phyloP scores from a whole-genome alignment of 1,140 invertebrate species.

The Cotesia vestalis region DNA sequence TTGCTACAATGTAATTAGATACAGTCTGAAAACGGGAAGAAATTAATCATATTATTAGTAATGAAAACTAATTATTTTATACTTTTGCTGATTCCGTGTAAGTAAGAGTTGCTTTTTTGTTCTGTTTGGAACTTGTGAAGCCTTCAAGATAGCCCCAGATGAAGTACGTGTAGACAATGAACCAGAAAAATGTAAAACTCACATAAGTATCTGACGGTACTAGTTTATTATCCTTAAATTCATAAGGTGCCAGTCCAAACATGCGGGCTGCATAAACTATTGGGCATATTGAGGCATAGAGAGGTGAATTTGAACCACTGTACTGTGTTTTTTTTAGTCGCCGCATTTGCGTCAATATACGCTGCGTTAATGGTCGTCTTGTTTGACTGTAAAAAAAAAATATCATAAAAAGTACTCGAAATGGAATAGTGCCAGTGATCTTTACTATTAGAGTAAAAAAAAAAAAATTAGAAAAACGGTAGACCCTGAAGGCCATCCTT shows the following conservation, averaged over 20 bases:
- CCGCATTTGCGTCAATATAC: background rate
- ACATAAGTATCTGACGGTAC: conserved; percentile 45
- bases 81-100: no score
- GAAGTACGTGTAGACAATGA: conserved; percentile 38
- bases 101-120: no score
- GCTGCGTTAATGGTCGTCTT: background rate
- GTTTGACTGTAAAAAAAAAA: background rate
- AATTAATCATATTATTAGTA: no score
- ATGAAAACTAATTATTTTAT: no score
- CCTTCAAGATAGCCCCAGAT: conserved; percentile 33
- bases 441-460: no score
- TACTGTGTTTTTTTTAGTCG: background rate
- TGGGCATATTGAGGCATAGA: conserved; percentile 54
- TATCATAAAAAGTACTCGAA: no score
- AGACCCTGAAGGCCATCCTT: no score
- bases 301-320: conserved; percentile 46
- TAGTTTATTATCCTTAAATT: conserved; percentile 46
- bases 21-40: conserved; percentile 44
- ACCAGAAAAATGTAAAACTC: conserved; percentile 35
- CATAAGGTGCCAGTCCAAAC: conserved; percentile 58
- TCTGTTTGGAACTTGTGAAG: background rate
- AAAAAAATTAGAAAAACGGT: no score
- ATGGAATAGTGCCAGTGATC: no score
- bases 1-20: conserved; percentile 46
- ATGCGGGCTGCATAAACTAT: conserved; percentile 46